phyloP scores from a whole-genome alignment of 2,888 invertebrate species.

The Tiliacea citrago region DNA sequence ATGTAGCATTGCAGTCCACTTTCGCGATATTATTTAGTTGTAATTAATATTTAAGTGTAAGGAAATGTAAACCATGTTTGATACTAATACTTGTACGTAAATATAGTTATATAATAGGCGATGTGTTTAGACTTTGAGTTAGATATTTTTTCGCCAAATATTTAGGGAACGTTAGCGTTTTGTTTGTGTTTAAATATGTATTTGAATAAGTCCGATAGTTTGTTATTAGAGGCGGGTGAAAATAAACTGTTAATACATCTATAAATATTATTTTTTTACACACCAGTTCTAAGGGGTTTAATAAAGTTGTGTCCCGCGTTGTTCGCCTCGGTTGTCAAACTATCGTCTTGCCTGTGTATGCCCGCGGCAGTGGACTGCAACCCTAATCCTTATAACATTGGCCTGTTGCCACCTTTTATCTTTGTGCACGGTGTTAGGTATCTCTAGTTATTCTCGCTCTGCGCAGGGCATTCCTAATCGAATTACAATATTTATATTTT shows the following conservation, averaged over 20 bases:
- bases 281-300: constrained; percentile 14
- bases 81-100: constrained; percentile 57
- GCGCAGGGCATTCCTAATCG: constrained; percentile 86
- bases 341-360: constrained; percentile 42
- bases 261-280: constrained; percentile 54
- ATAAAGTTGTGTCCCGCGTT: not conserved
- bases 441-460: constrained; percentile 77
- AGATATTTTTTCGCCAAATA: constrained; percentile 45
- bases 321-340: not conserved
- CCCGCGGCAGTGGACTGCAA: constrained; percentile 42
- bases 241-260: not conserved
- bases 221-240: not conserved
- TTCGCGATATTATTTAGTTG: constrained; percentile 34
- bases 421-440: constrained; percentile 82
- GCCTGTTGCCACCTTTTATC: constrained; percentile 80
- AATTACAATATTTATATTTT: constrained; percentile 76
- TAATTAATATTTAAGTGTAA: constrained; percentile 52
- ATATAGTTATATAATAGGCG: constrained; percentile 40
- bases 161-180: constrained; percentile 40
- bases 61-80: constrained; percentile 57
- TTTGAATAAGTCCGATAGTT: constrained; percentile 31
- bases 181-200: constrained; percentile 37
- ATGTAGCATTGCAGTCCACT: constrained; percentile 39
- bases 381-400: constrained; percentile 11
- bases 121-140: constrained; percentile 36